Conservation (phyloP, 2,888 invertebrate genomes). For the Agrochola lychnidis region DNA sequence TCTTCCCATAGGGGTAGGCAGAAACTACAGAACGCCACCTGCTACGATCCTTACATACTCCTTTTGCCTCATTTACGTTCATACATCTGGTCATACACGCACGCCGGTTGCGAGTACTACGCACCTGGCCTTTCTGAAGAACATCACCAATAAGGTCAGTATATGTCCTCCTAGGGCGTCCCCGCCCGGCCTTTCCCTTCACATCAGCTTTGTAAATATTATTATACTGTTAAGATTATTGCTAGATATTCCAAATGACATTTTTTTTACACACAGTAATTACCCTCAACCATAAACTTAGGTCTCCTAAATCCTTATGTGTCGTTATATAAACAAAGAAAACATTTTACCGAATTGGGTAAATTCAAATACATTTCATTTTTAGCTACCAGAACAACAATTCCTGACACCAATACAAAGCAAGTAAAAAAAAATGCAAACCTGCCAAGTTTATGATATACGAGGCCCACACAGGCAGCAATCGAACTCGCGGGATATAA, state of each 20-base stretch:
- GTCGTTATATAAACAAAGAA: not conserved
- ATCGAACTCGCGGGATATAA: constrained; percentile 48
- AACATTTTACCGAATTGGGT: not conserved
- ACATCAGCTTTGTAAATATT: too few relatives aligned
- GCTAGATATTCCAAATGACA: not conserved
- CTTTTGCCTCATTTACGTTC: too few relatives aligned
- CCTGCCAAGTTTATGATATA: constrained; percentile 46
- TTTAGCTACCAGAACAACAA: not conserved
- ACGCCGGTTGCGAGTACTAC: too few relatives aligned
- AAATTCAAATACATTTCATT: constrained; percentile 18
- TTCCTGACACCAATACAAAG: constrained; percentile 7
- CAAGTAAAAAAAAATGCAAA: constrained; percentile 20
- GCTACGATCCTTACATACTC: too few relatives aligned
- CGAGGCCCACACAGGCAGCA: constrained; percentile 35
- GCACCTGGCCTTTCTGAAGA: too few relatives aligned
- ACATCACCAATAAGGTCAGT: too few relatives aligned
- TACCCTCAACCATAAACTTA: not conserved
- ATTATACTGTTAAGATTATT: not conserved
- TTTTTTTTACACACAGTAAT: not conserved
- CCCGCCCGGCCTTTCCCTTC: too few relatives aligned
- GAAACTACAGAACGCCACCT: too few relatives aligned
- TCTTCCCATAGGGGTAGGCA: too few relatives aligned
- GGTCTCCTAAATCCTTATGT: too few relatives aligned
- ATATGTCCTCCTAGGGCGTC: too few relatives aligned
- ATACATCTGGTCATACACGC: too few relatives aligned